Conservation (phyloP, 1,140 invertebrate species). For the Paramacrobiotus metropolitanus region DNA sequence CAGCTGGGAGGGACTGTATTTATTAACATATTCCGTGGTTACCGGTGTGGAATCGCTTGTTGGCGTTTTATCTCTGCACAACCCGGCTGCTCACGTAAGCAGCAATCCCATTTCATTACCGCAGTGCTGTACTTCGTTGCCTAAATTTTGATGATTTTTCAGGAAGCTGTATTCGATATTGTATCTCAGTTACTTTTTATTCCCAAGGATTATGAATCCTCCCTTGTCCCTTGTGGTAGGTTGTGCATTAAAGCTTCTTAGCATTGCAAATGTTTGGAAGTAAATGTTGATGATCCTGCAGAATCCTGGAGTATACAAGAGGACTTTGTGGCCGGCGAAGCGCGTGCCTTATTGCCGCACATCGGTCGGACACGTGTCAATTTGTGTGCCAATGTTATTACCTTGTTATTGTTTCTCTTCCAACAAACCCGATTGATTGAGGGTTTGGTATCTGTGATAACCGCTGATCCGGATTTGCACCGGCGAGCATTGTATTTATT, state of each 20-base stretch:
- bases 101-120: no score
- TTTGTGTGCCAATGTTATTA: not conserved
- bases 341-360: not conserved
- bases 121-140: no score
- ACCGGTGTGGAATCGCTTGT: not conserved
- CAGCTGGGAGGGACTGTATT: not conserved
- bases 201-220: not conserved
- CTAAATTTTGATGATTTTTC: not conserved
- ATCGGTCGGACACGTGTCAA: not conserved
- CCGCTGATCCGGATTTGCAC: not conserved
- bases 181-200: not conserved
- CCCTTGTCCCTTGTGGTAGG: not conserved
- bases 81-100: not conserved
- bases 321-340: conserved; percentile 3
- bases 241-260: not conserved
- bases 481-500: not conserved
- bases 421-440: not conserved
- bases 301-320: not conserved
- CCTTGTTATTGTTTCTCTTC: not conserved
- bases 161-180: conserved; percentile 1
- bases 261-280: no score
- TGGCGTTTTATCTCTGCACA: not conserved
- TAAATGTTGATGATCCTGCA: not conserved
- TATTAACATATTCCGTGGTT: not conserved
- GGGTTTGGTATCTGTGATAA: not conserved